phyloP scores from a whole-genome alignment of 2,888 invertebrate genomes.

The Koerneria pararmatus region DNA sequence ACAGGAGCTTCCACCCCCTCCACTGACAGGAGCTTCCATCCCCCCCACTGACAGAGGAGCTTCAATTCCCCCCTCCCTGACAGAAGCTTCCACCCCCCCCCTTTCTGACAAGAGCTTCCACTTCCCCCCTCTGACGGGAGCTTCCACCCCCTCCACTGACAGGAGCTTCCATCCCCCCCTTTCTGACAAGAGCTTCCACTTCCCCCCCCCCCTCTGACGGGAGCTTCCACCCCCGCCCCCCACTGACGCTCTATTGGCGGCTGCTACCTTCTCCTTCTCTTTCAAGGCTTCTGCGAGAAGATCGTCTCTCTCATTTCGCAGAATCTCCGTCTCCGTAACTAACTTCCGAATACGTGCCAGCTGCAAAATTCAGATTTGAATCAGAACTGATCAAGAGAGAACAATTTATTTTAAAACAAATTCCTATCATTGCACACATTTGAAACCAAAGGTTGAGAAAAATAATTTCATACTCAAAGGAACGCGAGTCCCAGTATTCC shows the following conservation, averaged over 20 bases:
- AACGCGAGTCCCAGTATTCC: too few relatives aligned
- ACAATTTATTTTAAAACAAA: too few relatives aligned
- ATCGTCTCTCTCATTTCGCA: conserved; percentile 8
- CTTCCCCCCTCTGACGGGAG: neutral
- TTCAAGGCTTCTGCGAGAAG: neutral
- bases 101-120: neutral
- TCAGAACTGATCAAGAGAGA: too few relatives aligned
- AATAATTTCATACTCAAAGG: too few relatives aligned
- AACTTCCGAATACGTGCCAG: conserved; percentile 17
- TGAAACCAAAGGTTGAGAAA: too few relatives aligned
- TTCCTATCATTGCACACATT: too few relatives aligned
- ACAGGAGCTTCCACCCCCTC: too few relatives aligned
- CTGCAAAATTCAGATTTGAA: conserved; percentile 10
- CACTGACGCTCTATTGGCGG: neutral
- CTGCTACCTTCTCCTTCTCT: neutral
- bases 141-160: neutral
- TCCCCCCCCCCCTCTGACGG: neutral
- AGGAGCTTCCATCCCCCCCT: neutral
- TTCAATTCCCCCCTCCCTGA: neutral
- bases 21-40: neutral
- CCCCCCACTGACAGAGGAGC: neutral
- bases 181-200: neutral
- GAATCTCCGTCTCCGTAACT: conserved; percentile 14
- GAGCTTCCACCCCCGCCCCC: neutral
- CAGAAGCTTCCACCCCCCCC: neutral